Conservation (phyloP, 2,797 vertebrate species). For the Esox masquinongy region DNA sequence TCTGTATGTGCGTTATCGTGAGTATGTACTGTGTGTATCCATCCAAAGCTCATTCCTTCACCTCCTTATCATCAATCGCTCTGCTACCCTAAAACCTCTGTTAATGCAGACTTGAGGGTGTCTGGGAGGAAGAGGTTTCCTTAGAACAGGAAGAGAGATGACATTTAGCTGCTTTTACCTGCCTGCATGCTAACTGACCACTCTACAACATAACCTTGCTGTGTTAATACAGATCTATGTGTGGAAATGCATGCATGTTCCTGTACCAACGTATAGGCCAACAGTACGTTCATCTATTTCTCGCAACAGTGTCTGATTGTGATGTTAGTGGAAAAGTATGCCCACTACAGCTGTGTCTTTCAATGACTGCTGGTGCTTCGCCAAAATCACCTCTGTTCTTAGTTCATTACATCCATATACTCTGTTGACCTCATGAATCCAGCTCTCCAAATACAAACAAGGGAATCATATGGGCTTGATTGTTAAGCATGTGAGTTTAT, state of each 20-base stretch:
- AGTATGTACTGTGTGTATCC: background rate
- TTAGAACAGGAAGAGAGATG: background rate
- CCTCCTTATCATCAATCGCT: conserved; percentile 56
- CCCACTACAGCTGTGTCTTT: background rate
- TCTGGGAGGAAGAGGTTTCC: conserved; percentile 27
- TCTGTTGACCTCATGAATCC: background rate
- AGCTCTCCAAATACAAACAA: background rate
- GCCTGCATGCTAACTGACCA: background rate
- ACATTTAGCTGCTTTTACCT: background rate
- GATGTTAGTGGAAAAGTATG: background rate
- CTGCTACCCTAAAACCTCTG: conserved; percentile 73
- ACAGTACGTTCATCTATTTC: background rate
- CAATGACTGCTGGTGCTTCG: background rate
- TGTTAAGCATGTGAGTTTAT: background rate
- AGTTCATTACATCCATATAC: background rate
- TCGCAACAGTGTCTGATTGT: background rate
- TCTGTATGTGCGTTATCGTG: background rate
- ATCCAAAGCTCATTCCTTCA: conserved; percentile 28
- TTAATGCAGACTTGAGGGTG: conserved; percentile 65
- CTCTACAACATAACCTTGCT: background rate
- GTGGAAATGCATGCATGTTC: background rate
- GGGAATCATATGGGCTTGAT: background rate
- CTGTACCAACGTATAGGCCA: background rate
- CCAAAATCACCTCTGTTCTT: background rate
- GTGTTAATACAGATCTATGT: background rate